These are phyloP conservation scores for Lepeophtheirus nordmannii DNA, from an alignment of 2,888 invertebrate species.

Conservation along the genomic window DNA sequence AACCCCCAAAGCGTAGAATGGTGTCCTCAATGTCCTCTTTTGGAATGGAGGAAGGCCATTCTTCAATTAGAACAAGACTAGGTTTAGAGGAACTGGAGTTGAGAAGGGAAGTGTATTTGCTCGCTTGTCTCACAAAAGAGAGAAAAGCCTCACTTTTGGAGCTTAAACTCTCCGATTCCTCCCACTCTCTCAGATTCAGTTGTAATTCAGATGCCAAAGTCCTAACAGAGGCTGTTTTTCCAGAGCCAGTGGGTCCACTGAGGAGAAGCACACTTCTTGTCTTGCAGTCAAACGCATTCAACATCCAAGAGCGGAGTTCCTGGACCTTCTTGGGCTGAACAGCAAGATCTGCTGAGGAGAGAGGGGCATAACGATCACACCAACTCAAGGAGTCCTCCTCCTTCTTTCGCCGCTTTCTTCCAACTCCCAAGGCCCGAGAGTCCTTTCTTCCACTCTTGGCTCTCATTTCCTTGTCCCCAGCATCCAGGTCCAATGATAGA, in stretches of 20 bases:
- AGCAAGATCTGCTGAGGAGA: slow-evolving; percentile 46
- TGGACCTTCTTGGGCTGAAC: slow-evolving; percentile 56
- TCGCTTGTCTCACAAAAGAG: slow-evolving; percentile 58
- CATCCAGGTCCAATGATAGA: not conserved
- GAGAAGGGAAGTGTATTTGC: slow-evolving; percentile 46
- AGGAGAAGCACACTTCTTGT: slow-evolving; percentile 46
- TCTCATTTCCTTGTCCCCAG: not conserved
- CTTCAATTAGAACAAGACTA: slow-evolving; percentile 55
- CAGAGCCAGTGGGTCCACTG: slow-evolving; percentile 67
- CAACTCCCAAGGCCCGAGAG: no score
- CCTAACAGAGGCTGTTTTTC: slow-evolving; percentile 58
- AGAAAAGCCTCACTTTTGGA: slow-evolving; percentile 53
- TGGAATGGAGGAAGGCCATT: slow-evolving; percentile 59
- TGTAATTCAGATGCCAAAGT: slow-evolving; percentile 48
- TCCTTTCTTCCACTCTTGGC: not conserved
- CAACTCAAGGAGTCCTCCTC: slow-evolving; percentile 12
- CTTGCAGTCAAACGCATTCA: slow-evolving; percentile 29
- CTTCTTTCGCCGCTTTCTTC: not conserved
- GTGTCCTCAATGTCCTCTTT: not conserved
- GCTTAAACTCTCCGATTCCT: slow-evolving; percentile 44
- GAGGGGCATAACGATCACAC: slow-evolving; percentile 42
- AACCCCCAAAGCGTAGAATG: not conserved
- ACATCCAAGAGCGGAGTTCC: slow-evolving; percentile 56
- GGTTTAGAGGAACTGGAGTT: slow-evolving; percentile 30
- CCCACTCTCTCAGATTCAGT: slow-evolving; percentile 57